Percentiles rank a stretch among this genome's conserved stretches.
These are phyloP conservation scores for Tychaedon coryphoeus DNA, from an alignment of 2,113 vertebrate species.

Conservation along the genomic window DNA sequence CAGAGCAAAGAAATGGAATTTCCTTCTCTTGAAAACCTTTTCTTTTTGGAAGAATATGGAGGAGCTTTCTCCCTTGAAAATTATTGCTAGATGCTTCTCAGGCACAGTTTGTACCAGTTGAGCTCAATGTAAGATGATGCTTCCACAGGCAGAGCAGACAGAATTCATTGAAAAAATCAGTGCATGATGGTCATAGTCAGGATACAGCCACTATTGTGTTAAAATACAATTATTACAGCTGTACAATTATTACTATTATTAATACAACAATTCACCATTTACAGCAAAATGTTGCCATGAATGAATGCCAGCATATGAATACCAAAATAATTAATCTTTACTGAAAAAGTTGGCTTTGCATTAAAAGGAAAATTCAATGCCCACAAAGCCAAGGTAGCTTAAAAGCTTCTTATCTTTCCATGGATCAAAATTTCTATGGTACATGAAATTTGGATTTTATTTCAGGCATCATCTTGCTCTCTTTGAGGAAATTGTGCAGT, in stretches of 20 bases:
- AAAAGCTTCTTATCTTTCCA: neutral
- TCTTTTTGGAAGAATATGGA: neutral
- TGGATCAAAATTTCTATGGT: neutral
- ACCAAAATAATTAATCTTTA: neutral
- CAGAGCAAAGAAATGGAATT: neutral
- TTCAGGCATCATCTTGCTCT: neutral
- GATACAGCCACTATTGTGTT: neutral
- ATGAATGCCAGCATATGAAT: neutral
- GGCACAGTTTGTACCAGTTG: neutral
- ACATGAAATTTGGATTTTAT: neutral
- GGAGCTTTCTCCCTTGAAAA: neutral
- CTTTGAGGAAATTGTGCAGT: neutral
- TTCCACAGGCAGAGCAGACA: neutral
- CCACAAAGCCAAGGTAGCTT: neutral
- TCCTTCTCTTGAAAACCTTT: neutral
- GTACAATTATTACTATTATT: neutral
- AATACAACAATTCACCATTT: neutral
- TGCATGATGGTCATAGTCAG: neutral
- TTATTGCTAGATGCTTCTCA: neutral
- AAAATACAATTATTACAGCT: neutral
- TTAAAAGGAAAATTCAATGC: neutral
- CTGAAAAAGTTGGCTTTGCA: neutral
- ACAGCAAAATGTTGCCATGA: neutral
- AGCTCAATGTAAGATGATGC: neutral
- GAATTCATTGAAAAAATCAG: neutral